Evolutionary conservation across 2,888 invertebrate species (phyloP).

Genomic region (Nomada hirtipes): DNA sequence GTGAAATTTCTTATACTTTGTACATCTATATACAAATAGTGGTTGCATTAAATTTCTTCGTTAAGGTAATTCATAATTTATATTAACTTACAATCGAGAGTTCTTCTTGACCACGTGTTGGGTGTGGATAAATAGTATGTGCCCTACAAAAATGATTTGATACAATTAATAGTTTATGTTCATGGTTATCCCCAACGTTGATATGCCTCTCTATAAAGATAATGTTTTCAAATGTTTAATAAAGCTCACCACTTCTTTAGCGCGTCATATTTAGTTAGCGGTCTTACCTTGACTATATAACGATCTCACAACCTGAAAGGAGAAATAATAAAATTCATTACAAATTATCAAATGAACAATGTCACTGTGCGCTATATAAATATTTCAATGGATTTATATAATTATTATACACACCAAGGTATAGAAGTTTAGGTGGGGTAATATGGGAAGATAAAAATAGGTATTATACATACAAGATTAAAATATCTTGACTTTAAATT

Average conservation of each 20-base stretch:
- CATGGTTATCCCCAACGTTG: conserved; percentile 50
- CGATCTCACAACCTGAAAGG: conserved; percentile 77
- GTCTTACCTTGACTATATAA: conserved; percentile 72
- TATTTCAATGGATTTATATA: background rate
- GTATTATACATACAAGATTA: conserved; percentile 20
- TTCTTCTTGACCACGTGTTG: conserved; percentile 71
- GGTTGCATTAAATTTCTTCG: conserved; percentile 21
- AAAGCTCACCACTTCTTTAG: conserved; percentile 55
- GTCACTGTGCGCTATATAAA: conserved; percentile 3
- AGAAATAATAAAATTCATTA: conserved; percentile 16
- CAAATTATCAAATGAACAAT: background rate
- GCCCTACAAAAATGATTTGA: conserved; percentile 75
- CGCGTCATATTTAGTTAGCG: conserved; percentile 30
- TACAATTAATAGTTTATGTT: conserved; percentile 56
- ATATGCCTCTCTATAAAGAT: conserved; percentile 56
- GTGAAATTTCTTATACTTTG: conserved; percentile 67
- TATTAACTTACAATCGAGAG: conserved; percentile 74
- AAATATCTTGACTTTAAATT: conserved; percentile 10
- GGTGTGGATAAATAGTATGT: conserved; percentile 74
- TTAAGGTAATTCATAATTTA: background rate
- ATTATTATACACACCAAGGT: conserved; percentile 1
- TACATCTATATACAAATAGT: conserved; percentile 55
- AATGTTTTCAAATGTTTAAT: conserved; percentile 45
- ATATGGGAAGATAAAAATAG: conserved; percentile 63
- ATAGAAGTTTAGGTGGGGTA: conserved; percentile 1